Conservation (phyloP, 2,113 vertebrate genomes). For the Pygoscelis adeliae region DNA sequence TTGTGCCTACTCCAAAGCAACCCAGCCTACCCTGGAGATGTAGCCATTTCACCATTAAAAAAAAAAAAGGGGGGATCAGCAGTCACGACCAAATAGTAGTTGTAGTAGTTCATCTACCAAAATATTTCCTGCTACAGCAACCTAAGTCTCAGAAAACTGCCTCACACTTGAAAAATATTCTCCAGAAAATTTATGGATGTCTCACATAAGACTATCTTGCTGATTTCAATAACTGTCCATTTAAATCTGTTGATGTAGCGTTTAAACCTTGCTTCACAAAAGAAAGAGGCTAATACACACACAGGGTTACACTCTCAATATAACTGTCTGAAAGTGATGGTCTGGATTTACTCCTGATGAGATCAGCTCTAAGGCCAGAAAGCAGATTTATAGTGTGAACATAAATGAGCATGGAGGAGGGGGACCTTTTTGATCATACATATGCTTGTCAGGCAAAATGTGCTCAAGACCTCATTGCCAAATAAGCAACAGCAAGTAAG, state of each 20-base stretch:
- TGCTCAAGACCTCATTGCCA: slow-evolving; percentile 63
- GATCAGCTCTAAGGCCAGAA: slow-evolving; percentile 71
- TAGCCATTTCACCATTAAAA: not conserved
- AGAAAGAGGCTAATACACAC: slow-evolving; percentile 66
- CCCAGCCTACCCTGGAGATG: not conserved
- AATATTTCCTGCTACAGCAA: not conserved
- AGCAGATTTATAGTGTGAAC: slow-evolving; percentile 75
- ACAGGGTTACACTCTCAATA: slow-evolving; percentile 71
- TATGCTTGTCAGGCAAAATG: slow-evolving; percentile 75
- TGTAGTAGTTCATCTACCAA: not conserved
- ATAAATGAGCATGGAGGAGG: slow-evolving; percentile 60
- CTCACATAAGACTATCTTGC: slow-evolving; percentile 62
- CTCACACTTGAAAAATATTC: slow-evolving; percentile 49
- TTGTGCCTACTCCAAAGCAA: not conserved
- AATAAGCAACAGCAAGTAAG: slow-evolving; percentile 50
- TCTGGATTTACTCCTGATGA: slow-evolving; percentile 76
- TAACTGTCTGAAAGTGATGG: slow-evolving; percentile 73
- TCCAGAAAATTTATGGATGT: slow-evolving; percentile 59
- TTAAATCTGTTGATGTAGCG: slow-evolving; percentile 73
- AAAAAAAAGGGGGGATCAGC: not conserved
- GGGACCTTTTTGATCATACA: slow-evolving; percentile 72
- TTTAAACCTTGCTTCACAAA: slow-evolving; percentile 69
- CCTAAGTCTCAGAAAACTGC: slow-evolving; percentile 16
- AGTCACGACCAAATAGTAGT: not conserved
- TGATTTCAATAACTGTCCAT: slow-evolving; percentile 73